These are phyloP conservation scores for Brachionus plicatilis DNA, from an alignment of 1,140 invertebrate genomes.

Conservation along the genomic window DNA sequence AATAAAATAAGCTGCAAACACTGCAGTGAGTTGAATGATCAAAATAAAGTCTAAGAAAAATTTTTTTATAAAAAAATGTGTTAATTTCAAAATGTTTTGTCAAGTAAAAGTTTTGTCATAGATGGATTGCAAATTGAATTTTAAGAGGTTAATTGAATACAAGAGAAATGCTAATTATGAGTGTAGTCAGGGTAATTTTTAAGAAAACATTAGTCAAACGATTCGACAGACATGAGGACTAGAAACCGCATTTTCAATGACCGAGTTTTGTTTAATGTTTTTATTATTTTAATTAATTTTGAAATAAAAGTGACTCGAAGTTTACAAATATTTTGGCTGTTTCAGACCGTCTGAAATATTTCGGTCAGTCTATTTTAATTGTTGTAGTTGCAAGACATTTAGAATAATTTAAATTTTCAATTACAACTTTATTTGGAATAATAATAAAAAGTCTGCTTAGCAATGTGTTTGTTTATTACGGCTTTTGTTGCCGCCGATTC, in stretches of 20 bases:
- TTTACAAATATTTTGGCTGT: slow-evolving; percentile 12
- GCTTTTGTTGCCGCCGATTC: background rate
- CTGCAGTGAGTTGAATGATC: too few species aligned
- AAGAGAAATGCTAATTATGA: background rate
- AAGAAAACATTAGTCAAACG: background rate
- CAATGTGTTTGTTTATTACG: slow-evolving; percentile 13
- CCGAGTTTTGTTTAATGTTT: slow-evolving; percentile 36
- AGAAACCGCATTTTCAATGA: slow-evolving; percentile 11
- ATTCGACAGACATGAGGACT: background rate
- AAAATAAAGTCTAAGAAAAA: too few species aligned
- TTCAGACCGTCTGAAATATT: slow-evolving; percentile 20
- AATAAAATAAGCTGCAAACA: too few species aligned
- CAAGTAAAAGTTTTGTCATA: background rate
- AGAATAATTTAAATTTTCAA: slow-evolving; percentile 34
- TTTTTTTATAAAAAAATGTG: background rate
- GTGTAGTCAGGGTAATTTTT: background rate
- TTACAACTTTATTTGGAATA: slow-evolving; percentile 25
- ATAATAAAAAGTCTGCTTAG: slow-evolving; percentile 25
- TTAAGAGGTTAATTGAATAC: background rate
- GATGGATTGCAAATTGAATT: background rate
- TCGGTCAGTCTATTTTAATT: slow-evolving; percentile 27
- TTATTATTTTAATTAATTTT: slow-evolving; percentile 35
- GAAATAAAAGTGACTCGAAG: background rate
- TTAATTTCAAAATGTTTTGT: too few species aligned
- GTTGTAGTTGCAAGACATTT: slow-evolving; percentile 11